A percentile compares a stretch with the other conserved stretches of the same genome.
Evolutionary conservation across 1,140 invertebrate genomes (phyloP).

Genomic region (Rhyzopertha dominica): DNA sequence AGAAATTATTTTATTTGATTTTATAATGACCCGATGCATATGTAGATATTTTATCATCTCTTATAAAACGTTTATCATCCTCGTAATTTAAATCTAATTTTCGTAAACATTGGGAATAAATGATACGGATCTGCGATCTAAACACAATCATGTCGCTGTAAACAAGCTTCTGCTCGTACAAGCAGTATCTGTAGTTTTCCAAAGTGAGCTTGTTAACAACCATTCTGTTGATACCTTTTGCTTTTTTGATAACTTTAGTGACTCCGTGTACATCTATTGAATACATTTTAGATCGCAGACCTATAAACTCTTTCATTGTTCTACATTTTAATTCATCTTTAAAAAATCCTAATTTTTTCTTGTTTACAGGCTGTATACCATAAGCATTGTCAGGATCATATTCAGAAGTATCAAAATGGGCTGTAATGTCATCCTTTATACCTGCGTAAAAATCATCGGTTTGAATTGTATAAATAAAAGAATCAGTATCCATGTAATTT

Average conservation of each 20-base stretch:
- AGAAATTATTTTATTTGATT: no score
- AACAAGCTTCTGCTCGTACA: slow-evolving; percentile 10
- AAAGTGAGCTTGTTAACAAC: slow-evolving; percentile 12
- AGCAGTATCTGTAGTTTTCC: slow-evolving; percentile 15
- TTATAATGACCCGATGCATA: slow-evolving; percentile 7
- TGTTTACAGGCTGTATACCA: no score
- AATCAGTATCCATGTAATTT: no score
- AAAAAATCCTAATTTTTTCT: slow-evolving; percentile 16
- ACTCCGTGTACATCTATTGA: slow-evolving; percentile 1
- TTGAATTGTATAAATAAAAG: no score
- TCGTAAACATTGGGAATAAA: slow-evolving; percentile 5
- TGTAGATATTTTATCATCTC: slow-evolving; percentile 12
- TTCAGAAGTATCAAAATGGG: no score
- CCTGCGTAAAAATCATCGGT: no score
- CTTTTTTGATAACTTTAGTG: slow-evolving; percentile 13
- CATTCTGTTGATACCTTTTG: slow-evolving; percentile 17
- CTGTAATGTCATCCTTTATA: no score
- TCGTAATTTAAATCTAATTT: slow-evolving; percentile 12
- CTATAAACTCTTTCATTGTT: slow-evolving; percentile 22
- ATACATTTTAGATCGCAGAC: slow-evolving; percentile 19
- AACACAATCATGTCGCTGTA: slow-evolving; percentile 3
- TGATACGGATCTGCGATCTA: slow-evolving; percentile 4
- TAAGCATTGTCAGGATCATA: slow-evolving; percentile 2
- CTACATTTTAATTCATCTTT: slow-evolving; percentile 20
- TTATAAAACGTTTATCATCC: slow-evolving; percentile 11